phyloP scores from a whole-genome alignment of 1,140 invertebrate genomes.

The Drosophila lacteicornis region DNA sequence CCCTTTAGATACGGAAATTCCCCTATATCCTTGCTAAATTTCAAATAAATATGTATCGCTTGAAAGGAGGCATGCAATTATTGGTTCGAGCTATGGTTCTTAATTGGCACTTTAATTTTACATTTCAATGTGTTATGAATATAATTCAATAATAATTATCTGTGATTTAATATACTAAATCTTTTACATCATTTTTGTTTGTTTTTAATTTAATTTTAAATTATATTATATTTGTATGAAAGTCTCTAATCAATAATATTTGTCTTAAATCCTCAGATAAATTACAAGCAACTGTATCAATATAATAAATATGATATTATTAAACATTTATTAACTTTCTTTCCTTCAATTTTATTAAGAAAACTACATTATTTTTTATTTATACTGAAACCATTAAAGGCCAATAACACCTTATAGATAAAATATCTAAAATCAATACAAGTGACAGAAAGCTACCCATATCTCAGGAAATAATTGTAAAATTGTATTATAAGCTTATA shows the following conservation, averaged over 20 bases:
- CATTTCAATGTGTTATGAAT: not conserved
- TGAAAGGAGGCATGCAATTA: conserved; percentile 1
- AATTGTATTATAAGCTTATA: too few relatives aligned
- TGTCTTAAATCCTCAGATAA: not conserved
- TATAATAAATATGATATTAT: not conserved
- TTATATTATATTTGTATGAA: not conserved
- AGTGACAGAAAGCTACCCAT: not conserved
- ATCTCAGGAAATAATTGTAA: not conserved
- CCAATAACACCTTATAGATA: not conserved
- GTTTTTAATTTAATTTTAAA: not conserved
- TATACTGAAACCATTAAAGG: not conserved
- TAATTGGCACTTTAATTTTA: not conserved
- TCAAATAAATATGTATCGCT: conserved; percentile 2
- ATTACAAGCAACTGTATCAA: not conserved
- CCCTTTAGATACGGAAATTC: not conserved
- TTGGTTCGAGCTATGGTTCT: not conserved
- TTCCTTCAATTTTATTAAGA: not conserved
- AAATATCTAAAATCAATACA: too few relatives aligned
- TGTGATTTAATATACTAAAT: too few relatives aligned
- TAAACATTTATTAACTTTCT: too few relatives aligned
- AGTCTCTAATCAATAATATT: not conserved
- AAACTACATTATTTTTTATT: not conserved
- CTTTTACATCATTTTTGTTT: too few relatives aligned
- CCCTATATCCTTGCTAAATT: conserved; percentile 8
- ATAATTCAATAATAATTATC: not conserved